These are phyloP conservation scores for Cryptotermes secundus DNA, from an alignment of 1,140 invertebrate genomes.

Conservation along the genomic window DNA sequence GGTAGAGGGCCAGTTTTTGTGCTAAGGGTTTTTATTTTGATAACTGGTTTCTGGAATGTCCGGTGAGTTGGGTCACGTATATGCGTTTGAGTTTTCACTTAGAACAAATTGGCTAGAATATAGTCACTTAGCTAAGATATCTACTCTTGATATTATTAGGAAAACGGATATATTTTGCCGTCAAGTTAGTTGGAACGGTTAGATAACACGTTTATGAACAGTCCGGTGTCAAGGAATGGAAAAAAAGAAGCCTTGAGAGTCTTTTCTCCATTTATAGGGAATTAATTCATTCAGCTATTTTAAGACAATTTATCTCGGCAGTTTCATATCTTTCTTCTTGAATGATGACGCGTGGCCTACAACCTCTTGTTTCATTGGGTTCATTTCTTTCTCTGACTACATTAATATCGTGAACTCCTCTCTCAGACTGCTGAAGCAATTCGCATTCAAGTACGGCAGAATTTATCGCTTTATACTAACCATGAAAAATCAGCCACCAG, in stretches of 20 bases:
- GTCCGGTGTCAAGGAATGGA: background rate
- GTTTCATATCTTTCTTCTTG: background rate
- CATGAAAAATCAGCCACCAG: conserved; percentile 18
- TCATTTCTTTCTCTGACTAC: background rate
- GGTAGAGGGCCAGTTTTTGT: no score
- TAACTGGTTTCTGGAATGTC: background rate
- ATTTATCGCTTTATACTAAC: background rate
- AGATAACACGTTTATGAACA: background rate
- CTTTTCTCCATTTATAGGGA: background rate
- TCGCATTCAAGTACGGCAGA: background rate
- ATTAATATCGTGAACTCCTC: background rate
- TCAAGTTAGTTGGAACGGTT: background rate
- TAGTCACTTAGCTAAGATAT: background rate
- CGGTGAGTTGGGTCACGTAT: background rate
- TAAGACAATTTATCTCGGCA: background rate
- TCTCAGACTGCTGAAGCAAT: background rate
- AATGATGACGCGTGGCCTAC: background rate
- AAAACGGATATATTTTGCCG: background rate
- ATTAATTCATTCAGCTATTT: background rate
- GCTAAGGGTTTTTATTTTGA: no score
- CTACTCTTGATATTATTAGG: background rate
- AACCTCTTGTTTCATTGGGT: background rate
- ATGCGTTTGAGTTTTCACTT: background rate
- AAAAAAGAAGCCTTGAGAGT: background rate
- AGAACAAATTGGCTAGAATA: background rate